Conservation (phyloP, 2,797 vertebrate genomes). For the Brotula barbata region DNA sequence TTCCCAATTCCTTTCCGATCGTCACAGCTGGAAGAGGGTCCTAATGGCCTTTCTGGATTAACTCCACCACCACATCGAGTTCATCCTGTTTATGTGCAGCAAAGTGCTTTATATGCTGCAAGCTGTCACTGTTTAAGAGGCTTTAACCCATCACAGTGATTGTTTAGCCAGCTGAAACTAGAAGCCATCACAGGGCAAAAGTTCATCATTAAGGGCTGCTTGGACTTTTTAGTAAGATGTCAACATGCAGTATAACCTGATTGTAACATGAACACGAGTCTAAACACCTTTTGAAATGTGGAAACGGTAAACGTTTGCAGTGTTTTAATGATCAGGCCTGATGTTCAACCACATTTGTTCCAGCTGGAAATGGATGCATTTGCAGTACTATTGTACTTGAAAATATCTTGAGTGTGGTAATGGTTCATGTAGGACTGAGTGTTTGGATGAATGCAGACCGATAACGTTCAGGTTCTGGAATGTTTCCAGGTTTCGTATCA, state of each 20-base stretch:
- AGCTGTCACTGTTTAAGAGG: slow-evolving; percentile 1
- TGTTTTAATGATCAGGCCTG: too few relatives aligned
- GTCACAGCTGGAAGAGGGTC: slow-evolving; percentile 15
- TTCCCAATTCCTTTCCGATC: slow-evolving; percentile 29
- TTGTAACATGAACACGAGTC: too few relatives aligned
- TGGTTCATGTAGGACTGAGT: slow-evolving; percentile 12
- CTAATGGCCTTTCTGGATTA: slow-evolving; percentile 63
- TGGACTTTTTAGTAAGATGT: not conserved
- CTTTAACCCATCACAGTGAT: slow-evolving; percentile 16
- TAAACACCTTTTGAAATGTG: too few relatives aligned
- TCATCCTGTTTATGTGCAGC: slow-evolving; percentile 36
- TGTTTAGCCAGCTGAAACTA: not conserved
- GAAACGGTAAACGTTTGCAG: too few relatives aligned
- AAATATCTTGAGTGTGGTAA: slow-evolving; percentile 2
- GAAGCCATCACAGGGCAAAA: not conserved
- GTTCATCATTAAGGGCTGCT: too few relatives aligned
- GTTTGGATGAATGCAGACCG: slow-evolving; percentile 34
- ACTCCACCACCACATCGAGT: slow-evolving; percentile 38
- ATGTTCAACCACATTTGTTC: too few relatives aligned
- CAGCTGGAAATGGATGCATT: too few relatives aligned
- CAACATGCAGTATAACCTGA: not conserved
- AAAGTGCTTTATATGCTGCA: not conserved
- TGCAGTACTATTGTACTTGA: too few relatives aligned
- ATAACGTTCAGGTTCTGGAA: slow-evolving; percentile 25
- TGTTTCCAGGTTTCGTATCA: slow-evolving; percentile 28